phyloP scores from a whole-genome alignment of 2,888 invertebrate species.

The Diarsia brunnea region DNA sequence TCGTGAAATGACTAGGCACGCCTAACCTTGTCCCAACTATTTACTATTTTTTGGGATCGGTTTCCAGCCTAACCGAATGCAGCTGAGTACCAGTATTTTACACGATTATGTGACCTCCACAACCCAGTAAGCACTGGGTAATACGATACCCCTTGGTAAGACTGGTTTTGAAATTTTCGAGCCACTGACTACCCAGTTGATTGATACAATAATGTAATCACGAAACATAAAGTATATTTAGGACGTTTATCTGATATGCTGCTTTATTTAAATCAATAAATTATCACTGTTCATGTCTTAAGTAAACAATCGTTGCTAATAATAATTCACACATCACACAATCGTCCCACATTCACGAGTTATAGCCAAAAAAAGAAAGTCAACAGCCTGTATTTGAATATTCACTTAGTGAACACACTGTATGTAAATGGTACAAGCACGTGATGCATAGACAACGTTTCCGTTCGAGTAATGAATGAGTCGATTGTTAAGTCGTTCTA shows the following conservation, averaged over 20 bases:
- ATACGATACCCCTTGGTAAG: too few relatives aligned
- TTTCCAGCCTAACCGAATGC: too few relatives aligned
- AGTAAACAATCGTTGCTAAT: constrained; percentile 4
- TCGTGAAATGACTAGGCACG: too few relatives aligned
- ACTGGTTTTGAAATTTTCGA: too few relatives aligned
- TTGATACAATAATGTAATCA: not conserved
- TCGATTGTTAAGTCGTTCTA: constrained; percentile 42
- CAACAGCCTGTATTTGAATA: constrained; percentile 36
- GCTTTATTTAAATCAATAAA: not conserved
- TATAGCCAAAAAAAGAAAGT: constrained; percentile 33
- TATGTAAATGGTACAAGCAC: constrained; percentile 49
- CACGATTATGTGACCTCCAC: too few relatives aligned
- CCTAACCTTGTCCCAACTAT: too few relatives aligned
- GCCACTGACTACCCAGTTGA: too few relatives aligned
- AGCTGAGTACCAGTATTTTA: too few relatives aligned
- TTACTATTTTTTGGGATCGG: too few relatives aligned
- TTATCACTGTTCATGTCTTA: not conserved
- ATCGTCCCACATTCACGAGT: constrained; percentile 12
- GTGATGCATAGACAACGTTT: constrained; percentile 44
- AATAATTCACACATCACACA: not conserved
- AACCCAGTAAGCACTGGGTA: too few relatives aligned
- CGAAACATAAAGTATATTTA: constrained; percentile 3
- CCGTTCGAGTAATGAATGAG: constrained; percentile 33
- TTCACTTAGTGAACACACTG: constrained; percentile 15
- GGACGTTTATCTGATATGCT: not conserved